phyloP scores from a whole-genome alignment of 2,113 vertebrate species.

The Leucoraja erinaceus region DNA sequence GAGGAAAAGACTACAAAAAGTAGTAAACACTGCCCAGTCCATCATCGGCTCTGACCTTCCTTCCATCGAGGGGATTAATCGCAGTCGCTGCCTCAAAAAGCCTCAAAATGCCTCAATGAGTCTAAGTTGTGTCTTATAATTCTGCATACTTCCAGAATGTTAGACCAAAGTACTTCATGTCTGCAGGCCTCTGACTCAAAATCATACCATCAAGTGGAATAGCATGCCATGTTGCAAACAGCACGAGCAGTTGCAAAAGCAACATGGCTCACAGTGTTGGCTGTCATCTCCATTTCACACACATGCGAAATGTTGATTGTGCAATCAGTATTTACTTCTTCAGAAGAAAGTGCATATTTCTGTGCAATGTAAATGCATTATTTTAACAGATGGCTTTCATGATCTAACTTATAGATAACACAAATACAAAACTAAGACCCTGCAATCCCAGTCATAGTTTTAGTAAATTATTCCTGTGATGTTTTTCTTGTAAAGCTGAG shows the following conservation, averaged over 20 bases:
- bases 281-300: background rate
- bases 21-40: no score
- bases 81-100: no score
- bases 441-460: background rate
- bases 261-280: background rate
- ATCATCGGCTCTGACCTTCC: no score
- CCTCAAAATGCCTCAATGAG: no score
- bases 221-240: background rate
- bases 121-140: background rate
- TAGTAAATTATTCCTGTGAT: background rate
- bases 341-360: background rate
- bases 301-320: background rate
- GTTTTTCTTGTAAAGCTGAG: background rate
- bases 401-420: background rate
- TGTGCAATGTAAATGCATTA: background rate
- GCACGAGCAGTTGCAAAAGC: background rate
- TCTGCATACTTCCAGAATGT: background rate
- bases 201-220: background rate
- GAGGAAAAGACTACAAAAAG: no score
- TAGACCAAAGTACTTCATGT: background rate
- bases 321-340: background rate
- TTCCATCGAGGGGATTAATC: no score
- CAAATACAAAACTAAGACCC: background rate
- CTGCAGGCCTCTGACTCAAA: background rate
- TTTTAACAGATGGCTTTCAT: background rate